Percentiles rank a stretch among this genome's conserved stretches.
Conservation (phyloP, 1,140 invertebrate species). For the Drosophila trapezifrons region DNA sequence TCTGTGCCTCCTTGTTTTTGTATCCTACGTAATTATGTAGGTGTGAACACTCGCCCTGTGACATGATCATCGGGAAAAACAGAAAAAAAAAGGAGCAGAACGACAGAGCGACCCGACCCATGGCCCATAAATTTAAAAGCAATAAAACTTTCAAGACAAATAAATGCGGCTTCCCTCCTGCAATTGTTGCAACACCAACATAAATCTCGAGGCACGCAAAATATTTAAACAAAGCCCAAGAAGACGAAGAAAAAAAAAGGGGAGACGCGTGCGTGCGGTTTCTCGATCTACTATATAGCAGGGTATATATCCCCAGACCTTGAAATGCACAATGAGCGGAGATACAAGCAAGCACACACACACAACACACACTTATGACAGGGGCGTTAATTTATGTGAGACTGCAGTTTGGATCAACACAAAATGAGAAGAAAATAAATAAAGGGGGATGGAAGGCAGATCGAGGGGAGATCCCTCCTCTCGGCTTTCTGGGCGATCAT, state of each 20-base stretch:
- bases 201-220: slow-evolving; percentile 76
- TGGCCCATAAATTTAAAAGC: slow-evolving; percentile 78
- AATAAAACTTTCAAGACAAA: slow-evolving; percentile 83
- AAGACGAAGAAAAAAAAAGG: slow-evolving; percentile 4
- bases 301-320: slow-evolving; percentile 54
- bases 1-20: slow-evolving; percentile 15
- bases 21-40: slow-evolving; percentile 56
- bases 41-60: slow-evolving; percentile 65
- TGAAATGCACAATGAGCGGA: slow-evolving; percentile 54
- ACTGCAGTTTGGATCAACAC: slow-evolving; percentile 21
- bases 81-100: slow-evolving; percentile 1
- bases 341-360: not conserved
- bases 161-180: slow-evolving; percentile 69
- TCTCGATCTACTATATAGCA: slow-evolving; percentile 15
- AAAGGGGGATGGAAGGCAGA: not conserved
- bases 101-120: slow-evolving; percentile 36
- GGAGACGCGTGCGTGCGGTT: slow-evolving; percentile 69
- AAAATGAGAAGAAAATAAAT: slow-evolving; percentile 8
- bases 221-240: slow-evolving; percentile 66
- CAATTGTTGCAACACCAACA: slow-evolving; percentile 57
- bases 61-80: slow-evolving; percentile 46
- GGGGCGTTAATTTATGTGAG: slow-evolving; percentile 80
- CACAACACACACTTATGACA: slow-evolving; percentile 63
- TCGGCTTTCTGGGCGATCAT: slow-evolving; percentile 36
- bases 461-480: not conserved